These are phyloP conservation scores for Oncorhynchus masou DNA, from an alignment of 2,113 vertebrate genomes.

Conservation along the genomic window DNA sequence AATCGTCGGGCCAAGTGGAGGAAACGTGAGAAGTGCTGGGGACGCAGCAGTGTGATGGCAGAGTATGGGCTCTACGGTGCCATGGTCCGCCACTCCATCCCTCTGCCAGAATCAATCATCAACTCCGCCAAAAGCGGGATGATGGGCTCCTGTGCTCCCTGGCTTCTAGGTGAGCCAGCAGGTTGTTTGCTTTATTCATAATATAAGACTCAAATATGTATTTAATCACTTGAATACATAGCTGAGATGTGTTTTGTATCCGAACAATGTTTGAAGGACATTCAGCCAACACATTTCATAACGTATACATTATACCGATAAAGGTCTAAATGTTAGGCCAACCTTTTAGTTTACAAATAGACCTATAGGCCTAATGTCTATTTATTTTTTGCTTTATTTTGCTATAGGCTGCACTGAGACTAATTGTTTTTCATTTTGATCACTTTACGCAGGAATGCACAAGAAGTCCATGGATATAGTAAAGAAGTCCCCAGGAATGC, in stretches of 20 bases:
- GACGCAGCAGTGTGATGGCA: slow-evolving; percentile 93
- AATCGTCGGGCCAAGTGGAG: slow-evolving; percentile 95
- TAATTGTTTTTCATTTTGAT: slow-evolving; percentile 13
- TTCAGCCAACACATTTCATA: neutral
- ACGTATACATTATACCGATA: neutral
- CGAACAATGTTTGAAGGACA: neutral
- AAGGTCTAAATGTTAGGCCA: too few species aligned
- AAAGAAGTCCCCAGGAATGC: slow-evolving; percentile 75
- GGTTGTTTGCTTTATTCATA: slow-evolving; percentile 64
- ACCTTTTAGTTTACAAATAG: too few species aligned
- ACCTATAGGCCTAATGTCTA: too few species aligned
- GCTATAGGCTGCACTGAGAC: too few species aligned
- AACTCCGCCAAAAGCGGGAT: slow-evolving; percentile 85
- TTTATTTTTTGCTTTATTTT: too few species aligned
- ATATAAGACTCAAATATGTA: slow-evolving; percentile 45
- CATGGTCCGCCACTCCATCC: slow-evolving; percentile 96
- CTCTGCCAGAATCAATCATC: slow-evolving; percentile 88
- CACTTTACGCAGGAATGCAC: slow-evolving; percentile 85
- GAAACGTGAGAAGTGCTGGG: slow-evolving; percentile 96
- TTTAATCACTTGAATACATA: slow-evolving; percentile 42
- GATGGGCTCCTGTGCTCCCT: slow-evolving; percentile 88
- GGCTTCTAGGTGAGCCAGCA: slow-evolving; percentile 89
- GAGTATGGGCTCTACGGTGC: slow-evolving; percentile 94
- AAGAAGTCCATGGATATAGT: slow-evolving; percentile 87
- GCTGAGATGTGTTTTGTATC: slow-evolving; percentile 39